Conservation (phyloP, 2,888 invertebrate genomes). For the Hypolimnas misippus region DNA sequence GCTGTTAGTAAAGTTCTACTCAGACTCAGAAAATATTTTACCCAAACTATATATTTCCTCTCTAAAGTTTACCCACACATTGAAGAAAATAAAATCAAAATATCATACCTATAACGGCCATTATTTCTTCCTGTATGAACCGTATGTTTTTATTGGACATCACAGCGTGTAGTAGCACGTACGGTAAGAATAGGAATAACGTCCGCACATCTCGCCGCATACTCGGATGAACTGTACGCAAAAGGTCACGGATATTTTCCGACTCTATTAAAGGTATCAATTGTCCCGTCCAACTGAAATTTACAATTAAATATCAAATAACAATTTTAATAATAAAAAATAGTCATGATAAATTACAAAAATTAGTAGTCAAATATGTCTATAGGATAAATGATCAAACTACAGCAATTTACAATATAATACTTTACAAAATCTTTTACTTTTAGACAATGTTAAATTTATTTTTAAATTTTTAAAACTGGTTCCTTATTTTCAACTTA, state of each 20-base stretch:
- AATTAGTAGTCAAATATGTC: too few relatives aligned
- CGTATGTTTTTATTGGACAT: conserved; percentile 76
- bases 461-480: too few relatives aligned
- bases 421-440: too few relatives aligned
- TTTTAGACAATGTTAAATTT: too few relatives aligned
- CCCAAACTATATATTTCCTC: too few relatives aligned
- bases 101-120: conserved; percentile 71
- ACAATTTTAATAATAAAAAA: background rate
- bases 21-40: too few relatives aligned
- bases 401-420: too few relatives aligned
- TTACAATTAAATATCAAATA: background rate
- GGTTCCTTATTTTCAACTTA: too few relatives aligned
- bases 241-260: conserved; percentile 83
- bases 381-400: too few relatives aligned
- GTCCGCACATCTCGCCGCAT: conserved; percentile 89
- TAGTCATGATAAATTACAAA: too few relatives aligned
- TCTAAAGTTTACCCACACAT: too few relatives aligned
- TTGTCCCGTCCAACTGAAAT: conserved; percentile 87
- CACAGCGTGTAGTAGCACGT: conserved; percentile 87
- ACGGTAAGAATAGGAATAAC: conserved; percentile 89
- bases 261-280: conserved; percentile 86
- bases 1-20: too few relatives aligned
- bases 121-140: conserved; percentile 73
- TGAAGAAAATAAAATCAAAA: background rate
- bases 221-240: conserved; percentile 89